A percentile compares a stretch with the other conserved stretches of the same genome.
These are phyloP conservation scores for roundworm (Caenorhabditis elegans) DNA, from an alignment of 1,140 invertebrate genomes.

Conservation along the genomic window WBcel235 BX284605.5:12264501-12265000, in stretches of 20 bases:
- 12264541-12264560: conserved; percentile 20
- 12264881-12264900: conserved; percentile 35
- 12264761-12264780: conserved; percentile 13
- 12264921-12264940: background rate
- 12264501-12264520: background rate
- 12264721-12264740: conserved; percentile 5
- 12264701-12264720: background rate
- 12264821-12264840: background rate
- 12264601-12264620: background rate
- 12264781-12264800: background rate
- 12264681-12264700: conserved; percentile 41
- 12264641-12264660: conserved; percentile 39
- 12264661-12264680: conserved; percentile 32
- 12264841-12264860: background rate
- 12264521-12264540: conserved; percentile 27
- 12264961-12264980: background rate
- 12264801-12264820: background rate
- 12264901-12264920: conserved; percentile 35
- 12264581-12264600: conserved; percentile 37
- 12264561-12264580: conserved; percentile 34
- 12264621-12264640: conserved; percentile 34
- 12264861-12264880: conserved; percentile 18
- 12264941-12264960: conserved; percentile 5
- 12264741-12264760: background rate
- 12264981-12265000: conserved; percentile 40